Evolutionary conservation across 2,797 vertebrate species (phyloP).

Genomic region (Peromyscus melanophrys): DNA sequence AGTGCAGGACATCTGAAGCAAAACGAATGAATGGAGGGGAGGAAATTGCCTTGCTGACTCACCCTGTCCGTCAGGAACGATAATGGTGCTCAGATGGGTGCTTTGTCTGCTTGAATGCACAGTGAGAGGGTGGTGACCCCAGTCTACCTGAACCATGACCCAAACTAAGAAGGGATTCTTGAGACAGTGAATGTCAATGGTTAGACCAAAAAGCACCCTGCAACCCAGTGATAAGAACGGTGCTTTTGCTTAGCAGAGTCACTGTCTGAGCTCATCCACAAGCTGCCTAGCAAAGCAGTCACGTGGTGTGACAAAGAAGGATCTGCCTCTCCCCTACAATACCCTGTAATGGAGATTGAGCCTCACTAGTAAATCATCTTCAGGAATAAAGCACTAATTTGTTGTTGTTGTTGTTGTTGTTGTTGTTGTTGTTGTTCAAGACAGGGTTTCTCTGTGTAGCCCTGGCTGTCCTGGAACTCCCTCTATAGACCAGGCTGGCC

Average conservation of each 20-base stretch:
- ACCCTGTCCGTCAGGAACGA: conserved; percentile 16
- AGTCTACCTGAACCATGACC: not conserved
- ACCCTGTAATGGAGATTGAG: not conserved
- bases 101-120: not conserved
- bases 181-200: conserved; percentile 8
- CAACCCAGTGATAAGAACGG: not conserved
- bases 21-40: conserved; percentile 41
- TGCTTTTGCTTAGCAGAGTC: not conserved
- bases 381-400: not conserved
- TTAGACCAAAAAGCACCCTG: not conserved
- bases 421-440: not conserved
- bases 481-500: not conserved
- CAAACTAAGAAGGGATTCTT: not conserved
- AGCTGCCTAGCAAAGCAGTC: not conserved
- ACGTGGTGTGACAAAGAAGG: not conserved
- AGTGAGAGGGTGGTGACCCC: not conserved
- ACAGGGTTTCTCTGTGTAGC: not conserved
- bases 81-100: not conserved
- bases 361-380: not conserved
- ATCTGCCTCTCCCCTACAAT: not conserved
- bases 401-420: not conserved
- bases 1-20: conserved; percentile 14
- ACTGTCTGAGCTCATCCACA: not conserved
- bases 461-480: not conserved
- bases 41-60: conserved; percentile 68